Base-by-base conservation (phyloP, 2,797 vertebrate species). In the Meda fulgida region DNA sequence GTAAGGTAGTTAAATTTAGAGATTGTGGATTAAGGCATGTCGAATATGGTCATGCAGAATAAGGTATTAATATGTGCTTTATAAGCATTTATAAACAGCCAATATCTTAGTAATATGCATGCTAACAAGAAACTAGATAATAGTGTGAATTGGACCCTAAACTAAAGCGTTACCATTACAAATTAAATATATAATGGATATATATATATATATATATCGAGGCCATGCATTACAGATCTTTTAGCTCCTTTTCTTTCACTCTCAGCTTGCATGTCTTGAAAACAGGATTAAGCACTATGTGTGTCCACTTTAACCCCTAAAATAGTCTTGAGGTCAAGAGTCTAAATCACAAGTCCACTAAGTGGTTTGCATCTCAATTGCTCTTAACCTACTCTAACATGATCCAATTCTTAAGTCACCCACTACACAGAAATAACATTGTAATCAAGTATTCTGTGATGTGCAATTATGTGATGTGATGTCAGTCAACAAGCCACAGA, bases 261-360 rank as follows among this genome's bases (percentile, higher is more conserved):
- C 46, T 55, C 23, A 55, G 14, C 13, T 6, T 40, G 31, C 23
- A 9, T 80, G 78, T 26, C 66, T 81, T 76, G 23, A 77, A 63
- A 65, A 69, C 83, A 81, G 53, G 71, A 55, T 69, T 85, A 78
- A 72, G 16, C 69, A 60, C 60, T 76, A 81, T n/a, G 67, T 16
- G 81, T 66, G 48, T 76, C 36, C 60, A 73, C 53, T 60, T 81
- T 72, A 81, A 55, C 72, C 73, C 40, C 53, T 78, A 53, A 82
- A 82, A 81, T 55, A 81, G 48, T 38, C 31, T 80, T 78, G 23
- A 55, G 78, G 72, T 69, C 79, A 86, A 46, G 84, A 69, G 63
- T 58, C 40, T 55, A 84, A 72, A 69, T 16, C 55, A 65, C 75
- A 84, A 60, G 51, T 55, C 23, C 53, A 63, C 43, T 51, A 79